phyloP scores from a whole-genome alignment of 2,113 vertebrate genomes.

The Hippolais icterina region DNA sequence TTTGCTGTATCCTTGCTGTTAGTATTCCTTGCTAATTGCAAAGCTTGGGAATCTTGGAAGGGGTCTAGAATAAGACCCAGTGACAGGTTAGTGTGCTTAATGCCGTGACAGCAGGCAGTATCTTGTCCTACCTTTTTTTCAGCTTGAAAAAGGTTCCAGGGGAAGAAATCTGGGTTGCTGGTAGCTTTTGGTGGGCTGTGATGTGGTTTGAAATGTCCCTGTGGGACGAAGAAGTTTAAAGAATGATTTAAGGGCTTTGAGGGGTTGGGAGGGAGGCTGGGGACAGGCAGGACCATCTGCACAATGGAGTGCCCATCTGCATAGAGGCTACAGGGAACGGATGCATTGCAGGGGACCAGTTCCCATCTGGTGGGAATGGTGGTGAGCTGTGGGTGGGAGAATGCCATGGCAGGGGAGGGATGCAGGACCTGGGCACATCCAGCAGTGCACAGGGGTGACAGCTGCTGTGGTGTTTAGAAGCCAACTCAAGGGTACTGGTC shows the following conservation, averaged over 20 bases:
- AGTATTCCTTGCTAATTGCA: background rate
- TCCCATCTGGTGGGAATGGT: background rate
- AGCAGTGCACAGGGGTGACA: rapidly evolving
- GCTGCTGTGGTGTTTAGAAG: background rate
- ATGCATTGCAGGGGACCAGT: background rate
- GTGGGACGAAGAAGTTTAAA: background rate
- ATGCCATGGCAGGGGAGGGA: rapidly evolving
- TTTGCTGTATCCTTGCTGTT: background rate
- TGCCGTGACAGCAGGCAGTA: background rate
- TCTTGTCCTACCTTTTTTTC: background rate
- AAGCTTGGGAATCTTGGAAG: background rate
- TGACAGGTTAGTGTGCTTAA: background rate
- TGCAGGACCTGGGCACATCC: background rate
- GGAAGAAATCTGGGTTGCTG: background rate
- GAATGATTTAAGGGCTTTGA: background rate
- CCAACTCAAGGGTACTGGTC: background rate
- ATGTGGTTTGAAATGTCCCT: background rate
- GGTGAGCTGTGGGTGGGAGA: background rate
- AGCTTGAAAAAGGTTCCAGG: background rate
- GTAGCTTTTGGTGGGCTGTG: background rate
- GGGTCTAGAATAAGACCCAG: background rate
- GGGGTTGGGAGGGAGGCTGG: background rate
- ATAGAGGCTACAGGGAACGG: background rate
- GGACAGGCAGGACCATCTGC: background rate
- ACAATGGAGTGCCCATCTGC: rapidly evolving